Evolutionary conservation across 2,113 vertebrate genomes (phyloP), one percentile per base, ranked within the genome.

Genomic region (Coryphaenoides rupestris): DNA sequence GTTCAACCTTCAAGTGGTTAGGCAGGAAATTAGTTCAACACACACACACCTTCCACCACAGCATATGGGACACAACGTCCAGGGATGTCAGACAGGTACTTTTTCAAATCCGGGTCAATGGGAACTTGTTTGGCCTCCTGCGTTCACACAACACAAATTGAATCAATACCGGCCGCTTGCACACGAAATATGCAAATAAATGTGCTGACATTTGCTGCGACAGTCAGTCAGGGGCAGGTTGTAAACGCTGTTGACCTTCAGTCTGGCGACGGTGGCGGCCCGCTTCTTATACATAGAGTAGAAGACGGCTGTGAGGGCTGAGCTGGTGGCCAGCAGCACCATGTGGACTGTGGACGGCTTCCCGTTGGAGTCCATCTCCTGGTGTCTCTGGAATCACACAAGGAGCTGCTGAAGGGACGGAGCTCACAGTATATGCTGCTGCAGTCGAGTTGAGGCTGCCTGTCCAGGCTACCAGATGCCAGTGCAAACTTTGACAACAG

Each of bases 11-110:
- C 5, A 45, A 6, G 3, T 50, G n/a, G 16, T 50, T 7, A 2
- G n/a, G n/a, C n/a, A n/a, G n/a, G n/a, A n/a, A n/a, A n/a, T n/a
- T n/a, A n/a, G n/a, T n/a, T n/a, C n/a, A n/a, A n/a, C n/a, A n/a
- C n/a, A n/a, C n/a, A 61, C 77, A 10, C 81, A 98, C 96, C 96
- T 93, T 98, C 94, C 33, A 98, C 92, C 19, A 96, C 94, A 0
- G 94, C 96, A 0, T 98, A 98, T 0, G 95, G 95, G 23, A 98
- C 89, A 53, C 96, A 98, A 77, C 92, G 93, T 19, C 96, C 95
- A 0, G 95, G 95, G 0, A 92, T 90, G 77, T 96, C 93, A 61
- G 90, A 87, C 58, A 98, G 89, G 62, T 95, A 62, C 2, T 22
- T 84, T 74, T 88, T 92, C 62, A 98, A 76, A 55, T 97, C 92